These are phyloP conservation scores for Lamellibrachia luymesi DNA, from an alignment of 1,140 invertebrate species.

Conservation along the genomic window DNA sequence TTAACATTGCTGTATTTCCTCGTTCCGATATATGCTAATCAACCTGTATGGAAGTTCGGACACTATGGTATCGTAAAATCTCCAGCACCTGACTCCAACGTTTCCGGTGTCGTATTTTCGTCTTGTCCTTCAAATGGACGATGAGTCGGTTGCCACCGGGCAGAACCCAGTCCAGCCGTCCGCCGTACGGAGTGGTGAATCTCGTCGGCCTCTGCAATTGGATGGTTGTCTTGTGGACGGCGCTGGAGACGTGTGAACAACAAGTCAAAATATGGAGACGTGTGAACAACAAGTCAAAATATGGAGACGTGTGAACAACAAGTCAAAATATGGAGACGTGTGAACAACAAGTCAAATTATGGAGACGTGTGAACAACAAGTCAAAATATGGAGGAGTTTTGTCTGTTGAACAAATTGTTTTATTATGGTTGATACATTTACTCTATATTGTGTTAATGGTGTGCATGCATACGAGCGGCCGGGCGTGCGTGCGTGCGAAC, in stretches of 20 bases:
- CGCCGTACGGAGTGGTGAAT: slow-evolving; percentile 92
- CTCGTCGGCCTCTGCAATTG: slow-evolving; percentile 87
- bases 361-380: neutral
- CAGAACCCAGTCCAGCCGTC: slow-evolving; percentile 87
- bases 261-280: neutral
- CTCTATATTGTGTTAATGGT: no score
- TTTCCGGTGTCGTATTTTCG: slow-evolving; percentile 88
- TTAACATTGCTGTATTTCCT: neutral
- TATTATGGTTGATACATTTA: no score
- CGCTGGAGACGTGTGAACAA: neutral
- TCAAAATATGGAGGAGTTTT: no score
- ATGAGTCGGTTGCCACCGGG: slow-evolving; percentile 98
- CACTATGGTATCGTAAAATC: neutral
- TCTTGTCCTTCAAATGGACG: slow-evolving; percentile 95
- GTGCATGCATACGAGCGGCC: no score
- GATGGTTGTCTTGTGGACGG: slow-evolving; percentile 50
- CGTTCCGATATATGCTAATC: neutral
- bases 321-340: neutral
- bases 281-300: neutral
- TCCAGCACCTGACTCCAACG: slow-evolving; percentile 56
- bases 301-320: neutral
- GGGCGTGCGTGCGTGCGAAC: neutral
- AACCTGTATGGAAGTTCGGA: neutral
- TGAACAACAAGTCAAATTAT: neutral
- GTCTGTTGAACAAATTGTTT: no score